Conservation (phyloP, 1,140 invertebrate species). For the Dufourea novaeangliae region DNA sequence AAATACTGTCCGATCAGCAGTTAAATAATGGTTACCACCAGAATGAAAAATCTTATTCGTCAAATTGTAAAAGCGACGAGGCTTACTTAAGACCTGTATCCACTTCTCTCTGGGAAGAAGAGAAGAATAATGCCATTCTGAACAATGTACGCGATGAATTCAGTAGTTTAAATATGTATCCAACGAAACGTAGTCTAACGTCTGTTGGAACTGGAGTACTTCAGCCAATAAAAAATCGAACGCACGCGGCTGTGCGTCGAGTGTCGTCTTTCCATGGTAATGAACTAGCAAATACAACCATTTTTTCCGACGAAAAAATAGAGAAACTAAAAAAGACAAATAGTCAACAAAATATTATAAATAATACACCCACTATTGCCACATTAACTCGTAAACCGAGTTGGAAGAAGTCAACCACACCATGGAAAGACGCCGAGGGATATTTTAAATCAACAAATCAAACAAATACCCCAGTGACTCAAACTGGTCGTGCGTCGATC, state of each 20-base stretch:
- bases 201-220: constrained; percentile 50
- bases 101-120: constrained; percentile 36
- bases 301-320: constrained; percentile 74
- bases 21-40: constrained; percentile 53
- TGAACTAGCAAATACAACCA: constrained; percentile 67
- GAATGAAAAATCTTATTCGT: constrained; percentile 29
- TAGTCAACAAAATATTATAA: constrained; percentile 67
- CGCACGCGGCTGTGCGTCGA: constrained; percentile 60
- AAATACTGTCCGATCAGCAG: constrained; percentile 21
- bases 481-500: constrained; percentile 84
- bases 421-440: constrained; percentile 79
- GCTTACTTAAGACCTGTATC: constrained; percentile 26
- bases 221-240: constrained; percentile 37
- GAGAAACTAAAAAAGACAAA: constrained; percentile 75
- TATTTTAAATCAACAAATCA: constrained; percentile 71
- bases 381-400: constrained; percentile 9
- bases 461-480: constrained; percentile 64
- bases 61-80: constrained; percentile 21
- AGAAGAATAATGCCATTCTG: constrained; percentile 13
- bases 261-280: constrained; percentile 76
- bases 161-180: constrained; percentile 47
- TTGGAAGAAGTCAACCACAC: constrained; percentile 58
- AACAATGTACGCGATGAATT: constrained; percentile 14
- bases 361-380: constrained; percentile 24
- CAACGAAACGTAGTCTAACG: constrained; percentile 65